Evolutionary conservation across 1,140 invertebrate species (phyloP), one percentile per base, ranked within the genome.

Genomic region (Tyrophagus putrescentiae): DNA sequence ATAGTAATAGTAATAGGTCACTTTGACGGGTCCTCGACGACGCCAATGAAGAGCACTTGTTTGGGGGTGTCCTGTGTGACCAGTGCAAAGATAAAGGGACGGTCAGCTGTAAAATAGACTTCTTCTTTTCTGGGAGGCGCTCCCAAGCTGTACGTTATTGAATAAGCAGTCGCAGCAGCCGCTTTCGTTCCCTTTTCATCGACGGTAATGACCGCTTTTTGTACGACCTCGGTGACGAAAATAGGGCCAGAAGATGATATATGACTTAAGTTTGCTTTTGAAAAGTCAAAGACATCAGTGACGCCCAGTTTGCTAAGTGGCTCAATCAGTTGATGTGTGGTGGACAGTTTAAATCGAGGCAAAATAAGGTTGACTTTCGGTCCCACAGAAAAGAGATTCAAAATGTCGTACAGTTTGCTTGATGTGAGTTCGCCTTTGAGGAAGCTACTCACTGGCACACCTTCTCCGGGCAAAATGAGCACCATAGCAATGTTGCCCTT

Each of bases 161-260:
- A 16, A 9, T 79, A 72, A 0, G 72, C 68, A 0, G 82, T 83
- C 0, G 77, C 76, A 1, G 82, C 82, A 0, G 81, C 81, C 2
- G 81, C 82, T 67, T 82, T 80, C 0, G 83, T 85, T 18, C 83
- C 84, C 33, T 76, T 76, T 69, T 85, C 84, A 21, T 80, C 80
- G 1, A 88, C 70, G 42, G 78, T 76, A 4, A 80, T 72, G 50
- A 77, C 71, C 6, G 78, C 74, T 66, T 77, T 75, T 61, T 78
- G 76, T 23, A 75, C 63, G 11, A 75, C 68, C 28, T 69, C 58
- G 13, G 65, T 67, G 7, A 73, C 67, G 11, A 31, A 62, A 0
- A 67, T 36, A 11, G 63, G 31, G 11, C 23, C 53, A 27, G 56
- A 54, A 6, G 18, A 53, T 11, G 44, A 6, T 48, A 70, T 66